These are phyloP conservation scores for Peromyscus polionotus DNA, from an alignment of 2,113 vertebrate genomes.

Conservation along the genomic window DNA sequence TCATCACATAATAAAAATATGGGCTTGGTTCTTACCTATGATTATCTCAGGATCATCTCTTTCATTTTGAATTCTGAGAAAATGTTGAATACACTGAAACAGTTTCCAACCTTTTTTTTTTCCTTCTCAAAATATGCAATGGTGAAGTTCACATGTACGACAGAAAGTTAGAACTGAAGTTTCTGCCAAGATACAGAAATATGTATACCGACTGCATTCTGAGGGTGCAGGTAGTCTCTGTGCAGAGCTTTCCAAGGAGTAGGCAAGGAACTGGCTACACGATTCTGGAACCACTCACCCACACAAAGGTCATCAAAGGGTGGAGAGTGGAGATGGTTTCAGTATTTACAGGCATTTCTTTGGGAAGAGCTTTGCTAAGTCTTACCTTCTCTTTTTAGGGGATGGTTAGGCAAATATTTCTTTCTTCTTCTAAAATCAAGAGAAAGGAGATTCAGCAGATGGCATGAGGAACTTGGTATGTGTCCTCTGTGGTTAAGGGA, in stretches of 20 bases:
- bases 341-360: slow-evolving; percentile 1
- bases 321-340: not conserved
- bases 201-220: not conserved
- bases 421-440: slow-evolving; percentile 44
- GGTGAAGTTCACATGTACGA: not conserved
- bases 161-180: slow-evolving; percentile 25
- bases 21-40: slow-evolving; percentile 35
- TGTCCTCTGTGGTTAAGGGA: slow-evolving; percentile 27
- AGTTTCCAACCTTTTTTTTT: not conserved
- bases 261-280: not conserved
- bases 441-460: slow-evolving; percentile 53
- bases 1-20: slow-evolving; percentile 19
- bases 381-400: not conserved
- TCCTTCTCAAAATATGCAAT: slow-evolving; percentile 14
- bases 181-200: slow-evolving; percentile 42
- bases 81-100: slow-evolving; percentile 16
- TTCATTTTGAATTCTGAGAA: slow-evolving; percentile 55
- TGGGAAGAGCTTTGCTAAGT: not conserved
- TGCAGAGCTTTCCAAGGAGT: slow-evolving; percentile 15
- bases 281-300: not conserved
- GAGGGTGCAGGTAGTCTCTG: not conserved
- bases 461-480: slow-evolving; percentile 1
- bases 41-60: slow-evolving; percentile 34
- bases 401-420: not conserved
- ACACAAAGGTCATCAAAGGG: not conserved